A percentile compares a stretch with the other conserved stretches of the same genome.
Evolutionary conservation across 2,888 invertebrate species (phyloP).

Genomic region (Tetranychus truncatus): DNA sequence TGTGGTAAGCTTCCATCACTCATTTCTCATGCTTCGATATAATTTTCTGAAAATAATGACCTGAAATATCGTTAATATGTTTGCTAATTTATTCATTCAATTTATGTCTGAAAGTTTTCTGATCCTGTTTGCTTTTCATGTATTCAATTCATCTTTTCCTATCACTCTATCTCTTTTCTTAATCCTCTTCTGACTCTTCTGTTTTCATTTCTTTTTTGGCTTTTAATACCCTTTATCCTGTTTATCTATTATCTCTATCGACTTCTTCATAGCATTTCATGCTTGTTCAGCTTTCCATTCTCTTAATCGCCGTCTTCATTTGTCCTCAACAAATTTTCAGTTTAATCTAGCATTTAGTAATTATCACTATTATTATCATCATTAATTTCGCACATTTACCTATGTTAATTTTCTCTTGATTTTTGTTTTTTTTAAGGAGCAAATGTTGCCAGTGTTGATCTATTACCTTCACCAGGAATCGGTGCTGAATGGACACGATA

Average conservation of each 20-base stretch:
- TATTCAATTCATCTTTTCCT: background rate
- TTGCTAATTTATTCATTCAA: background rate
- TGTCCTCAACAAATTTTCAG: background rate
- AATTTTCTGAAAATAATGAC: background rate
- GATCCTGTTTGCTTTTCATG: background rate
- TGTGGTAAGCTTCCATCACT: constrained; percentile 42
- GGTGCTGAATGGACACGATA: constrained; percentile 60
- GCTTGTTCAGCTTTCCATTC: background rate
- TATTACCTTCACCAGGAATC: constrained; percentile 61
- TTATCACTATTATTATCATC: background rate
- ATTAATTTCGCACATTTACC: background rate
- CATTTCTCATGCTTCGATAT: background rate
- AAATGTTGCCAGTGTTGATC: constrained; percentile 59
- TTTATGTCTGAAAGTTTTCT: background rate
- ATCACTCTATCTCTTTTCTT: background rate
- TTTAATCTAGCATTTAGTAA: background rate
- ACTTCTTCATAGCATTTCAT: background rate
- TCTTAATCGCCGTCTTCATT: background rate
- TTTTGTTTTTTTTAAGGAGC: constrained; percentile 39
- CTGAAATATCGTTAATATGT: background rate
- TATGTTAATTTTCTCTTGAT: background rate
- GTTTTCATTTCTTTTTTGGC: background rate
- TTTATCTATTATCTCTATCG: background rate
- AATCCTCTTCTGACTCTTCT: constrained; percentile 1
- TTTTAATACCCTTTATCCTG: background rate